Conservation (phyloP, 2,113 vertebrate genomes). For the Phylloscopus whistleri region DNA sequence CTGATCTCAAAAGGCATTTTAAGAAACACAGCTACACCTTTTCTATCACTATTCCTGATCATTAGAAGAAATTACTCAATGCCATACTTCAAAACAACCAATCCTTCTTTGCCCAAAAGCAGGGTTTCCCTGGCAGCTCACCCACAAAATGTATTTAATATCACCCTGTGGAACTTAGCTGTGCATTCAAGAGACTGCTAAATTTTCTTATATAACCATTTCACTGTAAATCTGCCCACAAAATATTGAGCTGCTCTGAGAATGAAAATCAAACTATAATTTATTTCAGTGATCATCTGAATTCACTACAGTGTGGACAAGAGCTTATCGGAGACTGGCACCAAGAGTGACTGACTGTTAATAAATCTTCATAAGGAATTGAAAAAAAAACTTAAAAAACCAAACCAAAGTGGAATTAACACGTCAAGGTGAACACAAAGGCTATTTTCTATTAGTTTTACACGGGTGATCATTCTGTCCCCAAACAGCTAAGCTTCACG, state of each 20-base stretch:
- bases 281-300: background rate
- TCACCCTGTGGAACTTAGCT: background rate
- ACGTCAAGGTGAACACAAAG: background rate
- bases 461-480: background rate
- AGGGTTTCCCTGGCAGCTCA: background rate
- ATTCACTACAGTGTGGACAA: background rate
- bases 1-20: background rate
- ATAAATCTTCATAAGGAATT: background rate
- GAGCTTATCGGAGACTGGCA: background rate
- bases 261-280: background rate
- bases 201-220: background rate
- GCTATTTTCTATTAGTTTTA: background rate
- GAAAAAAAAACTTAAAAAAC: background rate
- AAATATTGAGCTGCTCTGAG: background rate
- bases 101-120: fast-evolving
- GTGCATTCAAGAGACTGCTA: background rate
- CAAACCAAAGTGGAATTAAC: background rate
- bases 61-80: background rate
- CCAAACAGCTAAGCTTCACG: background rate
- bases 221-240: background rate
- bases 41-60: background rate
- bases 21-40: background rate
- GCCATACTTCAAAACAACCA: background rate
- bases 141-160: background rate
- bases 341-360: background rate